Base-by-base conservation (phyloP, 2,113 vertebrate genomes). In the Potamarius usumacintae region DNA sequence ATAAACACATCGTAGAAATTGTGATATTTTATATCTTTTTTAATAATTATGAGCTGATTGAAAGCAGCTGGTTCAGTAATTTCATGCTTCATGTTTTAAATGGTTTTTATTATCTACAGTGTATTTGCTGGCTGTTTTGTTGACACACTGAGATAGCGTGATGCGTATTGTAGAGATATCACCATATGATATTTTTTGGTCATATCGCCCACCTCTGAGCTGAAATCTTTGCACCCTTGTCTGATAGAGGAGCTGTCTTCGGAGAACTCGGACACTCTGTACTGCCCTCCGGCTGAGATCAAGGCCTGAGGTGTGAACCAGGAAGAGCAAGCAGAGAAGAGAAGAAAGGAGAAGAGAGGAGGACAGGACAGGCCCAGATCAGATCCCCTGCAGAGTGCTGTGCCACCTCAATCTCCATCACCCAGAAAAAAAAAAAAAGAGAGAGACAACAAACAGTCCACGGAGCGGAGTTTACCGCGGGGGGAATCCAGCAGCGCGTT, bases 211-310 rank as follows among this genome's bases (percentile, higher is more conserved):
- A 5, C 15, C 48, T 14, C 4, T 84, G 1, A 30, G 15, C 48
- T 74, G 48, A 17, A 11, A 30, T 60, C 5, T 53, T 58, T 76
- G 18, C 1, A 55, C 1, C 82, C 8, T 79, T 58, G 57, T 67
- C 65, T 84, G n/a, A 76, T 94, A 99, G 98, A 99, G 95, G 98
- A 99, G 85, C 94, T 99, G 91, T 93, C 95, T 60, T 95, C 97
- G 18, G 98, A 99, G 95, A 99, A 97, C 93, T 95, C 97, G 42
- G 98, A 99, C 92, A 91, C 94, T 58, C 93, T 98, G 84, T 99
- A 97, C 95, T 95, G 95, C 89, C 90, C 96, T 34, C 90, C 96
- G 87, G 95, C 97, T 84, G 98, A 99, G 94, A 96, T 99, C 74
- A 99, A 99, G 91, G 97, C 97, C 93, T 99, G 95, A 99, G 79